Conservation (phyloP, 2,113 vertebrate genomes). For the Chionodraco myersi region DNA sequence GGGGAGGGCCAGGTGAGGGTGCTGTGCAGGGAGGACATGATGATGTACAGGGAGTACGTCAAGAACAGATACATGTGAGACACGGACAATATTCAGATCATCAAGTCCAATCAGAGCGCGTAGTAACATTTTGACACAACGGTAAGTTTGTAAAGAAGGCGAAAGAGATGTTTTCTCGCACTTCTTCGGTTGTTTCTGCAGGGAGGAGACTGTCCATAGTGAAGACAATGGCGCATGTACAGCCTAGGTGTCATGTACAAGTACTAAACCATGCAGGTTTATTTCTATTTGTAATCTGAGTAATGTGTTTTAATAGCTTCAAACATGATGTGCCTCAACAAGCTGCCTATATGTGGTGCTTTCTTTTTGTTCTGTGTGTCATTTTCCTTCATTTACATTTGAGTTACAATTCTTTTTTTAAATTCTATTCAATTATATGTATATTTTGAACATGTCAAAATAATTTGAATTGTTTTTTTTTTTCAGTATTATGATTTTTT, state of each 20-base stretch:
- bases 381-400: background rate
- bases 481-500: conserved; percentile 15
- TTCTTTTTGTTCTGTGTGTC: conserved; percentile 3
- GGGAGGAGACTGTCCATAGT: background rate
- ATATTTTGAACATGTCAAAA: background rate
- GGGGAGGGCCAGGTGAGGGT: conserved; percentile 87
- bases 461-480: background rate
- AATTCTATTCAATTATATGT: conserved; percentile 1
- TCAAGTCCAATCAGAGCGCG: background rate
- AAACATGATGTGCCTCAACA: background rate
- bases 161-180: too few relatives aligned
- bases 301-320: conserved; percentile 3
- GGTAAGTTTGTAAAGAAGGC: background rate
- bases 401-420: conserved; percentile 25
- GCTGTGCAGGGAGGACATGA: conserved; percentile 87
- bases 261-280: background rate
- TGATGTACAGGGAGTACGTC: conserved; percentile 93
- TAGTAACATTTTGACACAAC: background rate
- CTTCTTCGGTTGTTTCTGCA: background rate
- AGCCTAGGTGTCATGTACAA: background rate
- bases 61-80: conserved; percentile 91
- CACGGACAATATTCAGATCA: background rate
- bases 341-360: background rate
- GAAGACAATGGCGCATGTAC: background rate
- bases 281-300: background rate